Evolutionary conservation across 2,113 vertebrate species (phyloP).

Genomic region (rat (Rattus norvegicus)): GRCr8 NC_086019.1:36015001-36015500

Average conservation of each 20-base stretch:
- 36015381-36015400: background rate
- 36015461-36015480: background rate
- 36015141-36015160: background rate
- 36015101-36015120: background rate
- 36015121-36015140: background rate
- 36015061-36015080: background rate
- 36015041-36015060: background rate
- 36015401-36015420: no score
- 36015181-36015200: background rate
- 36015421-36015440: background rate
- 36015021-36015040: background rate
- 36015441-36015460: background rate
- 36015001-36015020: background rate
- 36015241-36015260: background rate
- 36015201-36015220: background rate
- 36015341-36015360: background rate
- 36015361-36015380: background rate
- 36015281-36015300: background rate
- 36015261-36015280: background rate
- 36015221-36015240: background rate
- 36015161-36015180: background rate
- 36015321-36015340: background rate
- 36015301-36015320: background rate
- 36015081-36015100: accelerated
- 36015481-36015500: background rate